phyloP scores from a whole-genome alignment of 1,140 invertebrate species.

The Drosophila sechellia region DNA sequence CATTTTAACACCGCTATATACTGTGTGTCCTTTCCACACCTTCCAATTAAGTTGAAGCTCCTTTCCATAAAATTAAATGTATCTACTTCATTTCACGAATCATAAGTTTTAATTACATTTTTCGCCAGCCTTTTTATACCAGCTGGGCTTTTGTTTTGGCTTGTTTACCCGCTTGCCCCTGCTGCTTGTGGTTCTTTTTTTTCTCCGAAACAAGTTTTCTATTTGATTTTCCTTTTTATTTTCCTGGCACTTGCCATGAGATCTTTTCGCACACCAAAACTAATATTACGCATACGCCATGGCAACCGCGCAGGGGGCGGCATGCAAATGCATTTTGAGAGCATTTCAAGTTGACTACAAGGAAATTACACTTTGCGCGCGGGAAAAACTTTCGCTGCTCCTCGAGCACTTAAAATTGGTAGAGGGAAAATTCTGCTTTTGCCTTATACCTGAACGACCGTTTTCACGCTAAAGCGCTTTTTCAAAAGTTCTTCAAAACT shows the following conservation, averaged over 20 bases:
- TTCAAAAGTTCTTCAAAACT: constrained; percentile 74
- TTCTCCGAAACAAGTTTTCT: constrained; percentile 27
- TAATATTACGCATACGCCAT: constrained; percentile 75
- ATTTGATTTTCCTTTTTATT: constrained; percentile 12
- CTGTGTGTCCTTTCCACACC: not conserved
- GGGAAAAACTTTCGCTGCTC: constrained; percentile 38
- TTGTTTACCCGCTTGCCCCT: constrained; percentile 12
- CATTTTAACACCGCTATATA: no score
- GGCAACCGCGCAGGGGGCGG: constrained; percentile 22
- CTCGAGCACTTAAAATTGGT: constrained; percentile 45
- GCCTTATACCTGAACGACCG: constrained; percentile 31
- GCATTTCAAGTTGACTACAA: constrained; percentile 74
- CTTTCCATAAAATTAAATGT: constrained; percentile 1
- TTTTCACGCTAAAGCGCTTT: constrained; percentile 78
- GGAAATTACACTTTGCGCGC: constrained; percentile 61
- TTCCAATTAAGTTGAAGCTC: not conserved
- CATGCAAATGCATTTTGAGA: constrained; percentile 72
- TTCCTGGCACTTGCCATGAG: constrained; percentile 39
- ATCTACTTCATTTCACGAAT: constrained; percentile 25
- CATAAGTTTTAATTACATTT: constrained; percentile 38
- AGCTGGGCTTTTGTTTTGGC: constrained; percentile 17
- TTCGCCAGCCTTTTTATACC: not conserved
- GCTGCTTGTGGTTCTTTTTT: constrained; percentile 3
- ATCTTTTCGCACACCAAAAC: constrained; percentile 57
- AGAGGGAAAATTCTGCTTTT: constrained; percentile 22